Percentiles rank a stretch among this genome's conserved stretches.
Evolutionary conservation across 2,888 invertebrate genomes (phyloP).

Genomic region (Blastobasis lacticolella): DNA sequence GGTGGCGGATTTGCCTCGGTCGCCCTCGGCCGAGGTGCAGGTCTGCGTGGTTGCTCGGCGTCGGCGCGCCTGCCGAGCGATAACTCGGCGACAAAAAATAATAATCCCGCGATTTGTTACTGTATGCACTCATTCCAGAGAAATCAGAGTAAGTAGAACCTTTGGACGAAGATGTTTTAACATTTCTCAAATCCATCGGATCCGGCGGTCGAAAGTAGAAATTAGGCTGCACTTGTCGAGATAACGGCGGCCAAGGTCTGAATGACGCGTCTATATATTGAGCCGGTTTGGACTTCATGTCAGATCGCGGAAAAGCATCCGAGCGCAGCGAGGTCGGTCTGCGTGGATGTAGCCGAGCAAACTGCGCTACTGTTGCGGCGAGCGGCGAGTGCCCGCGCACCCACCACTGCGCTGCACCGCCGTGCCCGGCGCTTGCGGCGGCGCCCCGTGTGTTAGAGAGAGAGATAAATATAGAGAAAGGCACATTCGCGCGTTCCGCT

Average conservation of each 20-base stretch:
- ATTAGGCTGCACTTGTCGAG: constrained; percentile 67
- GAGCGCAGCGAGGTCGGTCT: constrained; percentile 55
- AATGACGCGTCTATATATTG: constrained; percentile 67
- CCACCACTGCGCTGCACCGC: constrained; percentile 53
- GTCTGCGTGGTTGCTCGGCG: constrained; percentile 46
- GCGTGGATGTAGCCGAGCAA: constrained; percentile 64
- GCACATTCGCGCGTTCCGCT: constrained; percentile 56
- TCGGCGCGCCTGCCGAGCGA: constrained; percentile 78
- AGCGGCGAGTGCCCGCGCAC: constrained; percentile 37
- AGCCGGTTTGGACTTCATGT: constrained; percentile 78
- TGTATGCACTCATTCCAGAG: constrained; percentile 66
- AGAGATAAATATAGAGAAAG: constrained; percentile 68
- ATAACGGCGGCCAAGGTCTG: constrained; percentile 80
- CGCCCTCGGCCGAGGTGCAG: constrained; percentile 49
- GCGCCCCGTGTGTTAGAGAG: constrained; percentile 48
- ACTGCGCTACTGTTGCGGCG: constrained; percentile 60
- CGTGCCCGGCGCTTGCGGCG: constrained; percentile 16
- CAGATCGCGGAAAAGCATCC: constrained; percentile 69
- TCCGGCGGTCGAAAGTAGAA: constrained; percentile 68
- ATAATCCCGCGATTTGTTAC: constrained; percentile 63
- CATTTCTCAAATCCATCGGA: constrained; percentile 66
- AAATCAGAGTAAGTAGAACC: constrained; percentile 67
- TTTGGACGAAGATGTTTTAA: constrained; percentile 57
- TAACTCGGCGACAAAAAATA: constrained; percentile 82
- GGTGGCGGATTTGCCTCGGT: constrained; percentile 59